These are phyloP conservation scores for Penelope pileata DNA, from an alignment of 2,113 vertebrate species.

Conservation along the genomic window DNA sequence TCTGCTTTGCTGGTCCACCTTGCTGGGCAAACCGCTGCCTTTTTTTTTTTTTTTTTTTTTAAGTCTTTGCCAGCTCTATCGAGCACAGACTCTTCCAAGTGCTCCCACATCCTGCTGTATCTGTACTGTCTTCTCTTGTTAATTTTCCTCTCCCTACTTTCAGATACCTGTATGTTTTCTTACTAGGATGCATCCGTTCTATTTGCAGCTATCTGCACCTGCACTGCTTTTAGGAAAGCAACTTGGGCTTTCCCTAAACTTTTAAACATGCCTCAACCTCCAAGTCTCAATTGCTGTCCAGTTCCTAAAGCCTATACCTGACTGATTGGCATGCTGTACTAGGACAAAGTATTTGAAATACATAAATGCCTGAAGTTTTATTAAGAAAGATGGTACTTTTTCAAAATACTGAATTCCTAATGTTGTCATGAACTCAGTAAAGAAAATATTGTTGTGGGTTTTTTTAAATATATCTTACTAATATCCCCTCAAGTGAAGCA, in stretches of 20 bases:
- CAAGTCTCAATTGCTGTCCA: not conserved
- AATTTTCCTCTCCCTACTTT: not conserved
- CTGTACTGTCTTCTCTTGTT: not conserved
- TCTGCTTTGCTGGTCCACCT: not conserved
- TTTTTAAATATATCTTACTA: not conserved
- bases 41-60: not conserved
- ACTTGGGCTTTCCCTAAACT: not conserved
- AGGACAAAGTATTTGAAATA: not conserved
- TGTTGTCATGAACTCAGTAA: not conserved
- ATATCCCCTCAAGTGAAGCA: not conserved
- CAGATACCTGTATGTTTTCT: not conserved
- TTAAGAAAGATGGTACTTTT: not conserved
- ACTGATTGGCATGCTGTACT: not conserved
- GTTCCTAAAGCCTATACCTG: not conserved
- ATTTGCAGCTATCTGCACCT: not conserved
- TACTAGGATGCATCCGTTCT: not conserved
- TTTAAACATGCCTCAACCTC: not conserved
- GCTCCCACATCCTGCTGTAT: not conserved
- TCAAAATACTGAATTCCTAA: not conserved
- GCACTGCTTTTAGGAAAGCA: not conserved
- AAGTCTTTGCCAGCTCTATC: not conserved
- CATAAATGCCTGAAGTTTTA: not conserved
- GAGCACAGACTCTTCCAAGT: not conserved
- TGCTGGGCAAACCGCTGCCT: not conserved
- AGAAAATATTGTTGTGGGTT: not conserved